phyloP scores from a whole-genome alignment of 2,888 invertebrate species.

The Drosophila kuntzei region DNA sequence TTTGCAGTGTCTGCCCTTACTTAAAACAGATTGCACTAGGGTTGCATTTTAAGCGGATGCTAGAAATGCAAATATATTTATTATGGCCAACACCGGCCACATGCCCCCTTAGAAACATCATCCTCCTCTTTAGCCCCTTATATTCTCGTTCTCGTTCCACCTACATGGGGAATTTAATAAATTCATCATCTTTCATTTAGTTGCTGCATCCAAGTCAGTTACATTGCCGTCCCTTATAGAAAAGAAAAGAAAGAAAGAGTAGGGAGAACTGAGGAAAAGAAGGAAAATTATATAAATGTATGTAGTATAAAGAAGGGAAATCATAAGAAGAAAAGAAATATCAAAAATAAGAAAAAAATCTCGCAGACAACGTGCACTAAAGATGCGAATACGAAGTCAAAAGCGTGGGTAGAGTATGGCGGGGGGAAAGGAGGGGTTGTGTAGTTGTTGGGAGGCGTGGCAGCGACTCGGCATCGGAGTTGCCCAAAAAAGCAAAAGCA shows the following conservation, averaged over 20 bases:
- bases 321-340: constrained; percentile 27
- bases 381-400: constrained; percentile 41
- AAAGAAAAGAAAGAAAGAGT: background rate
- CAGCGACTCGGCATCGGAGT: constrained; percentile 45
- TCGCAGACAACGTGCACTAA: constrained; percentile 48
- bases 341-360: constrained; percentile 12
- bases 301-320: constrained; percentile 52
- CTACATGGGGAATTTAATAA: constrained; percentile 70
- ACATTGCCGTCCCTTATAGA: constrained; percentile 27
- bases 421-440: background rate
- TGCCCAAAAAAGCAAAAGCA: constrained; percentile 68
- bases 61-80: constrained; percentile 32
- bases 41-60: constrained; percentile 23
- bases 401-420: background rate
- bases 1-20: background rate
- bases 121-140: too few relatives aligned
- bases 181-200: constrained; percentile 80
- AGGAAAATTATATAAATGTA: constrained; percentile 49
- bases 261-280: background rate
- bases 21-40: constrained; percentile 25
- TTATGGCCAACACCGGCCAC: constrained; percentile 22
- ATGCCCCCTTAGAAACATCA: background rate
- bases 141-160: background rate
- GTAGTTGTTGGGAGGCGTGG: constrained; percentile 40
- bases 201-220: constrained; percentile 61